A percentile compares a stretch with the other conserved stretches of the same genome.
These are phyloP conservation scores for Philhelius pedissequus DNA, from an alignment of 2,888 invertebrate genomes.

Conservation along the genomic window DNA sequence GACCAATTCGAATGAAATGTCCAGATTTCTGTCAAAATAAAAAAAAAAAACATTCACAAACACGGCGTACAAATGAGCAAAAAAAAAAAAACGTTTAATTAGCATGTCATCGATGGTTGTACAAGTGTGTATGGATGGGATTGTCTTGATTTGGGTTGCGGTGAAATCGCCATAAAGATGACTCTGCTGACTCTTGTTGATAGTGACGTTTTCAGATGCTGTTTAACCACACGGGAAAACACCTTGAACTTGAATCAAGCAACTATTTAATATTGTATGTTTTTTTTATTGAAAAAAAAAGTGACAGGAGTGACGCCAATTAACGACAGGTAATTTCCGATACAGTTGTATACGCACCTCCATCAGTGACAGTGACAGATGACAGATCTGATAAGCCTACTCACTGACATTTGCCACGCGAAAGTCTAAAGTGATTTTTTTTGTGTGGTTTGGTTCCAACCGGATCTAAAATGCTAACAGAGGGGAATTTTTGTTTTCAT, in stretches of 20 bases:
- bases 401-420: conserved; percentile 43
- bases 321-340: conserved; percentile 42
- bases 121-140: neutral
- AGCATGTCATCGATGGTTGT: conserved; percentile 58
- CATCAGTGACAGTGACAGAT: conserved; percentile 12
- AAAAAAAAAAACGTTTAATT: conserved; percentile 41
- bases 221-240: neutral
- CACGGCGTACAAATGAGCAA: conserved; percentile 3
- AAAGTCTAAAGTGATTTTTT: neutral
- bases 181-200: neutral
- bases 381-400: conserved; percentile 26
- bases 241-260: conserved; percentile 3
- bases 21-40: conserved; percentile 29
- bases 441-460: neutral
- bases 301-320: conserved; percentile 30
- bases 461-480: neutral
- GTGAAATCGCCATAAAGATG: conserved; percentile 16
- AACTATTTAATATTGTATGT: neutral
- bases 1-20: conserved; percentile 24
- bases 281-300: neutral
- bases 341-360: conserved; percentile 15
- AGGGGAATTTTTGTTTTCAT: neutral
- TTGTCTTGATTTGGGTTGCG: neutral
- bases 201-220: conserved; percentile 8
- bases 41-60: neutral